Conservation (phyloP, 2,888 invertebrate genomes). For the Tridacna crocea region DNA sequence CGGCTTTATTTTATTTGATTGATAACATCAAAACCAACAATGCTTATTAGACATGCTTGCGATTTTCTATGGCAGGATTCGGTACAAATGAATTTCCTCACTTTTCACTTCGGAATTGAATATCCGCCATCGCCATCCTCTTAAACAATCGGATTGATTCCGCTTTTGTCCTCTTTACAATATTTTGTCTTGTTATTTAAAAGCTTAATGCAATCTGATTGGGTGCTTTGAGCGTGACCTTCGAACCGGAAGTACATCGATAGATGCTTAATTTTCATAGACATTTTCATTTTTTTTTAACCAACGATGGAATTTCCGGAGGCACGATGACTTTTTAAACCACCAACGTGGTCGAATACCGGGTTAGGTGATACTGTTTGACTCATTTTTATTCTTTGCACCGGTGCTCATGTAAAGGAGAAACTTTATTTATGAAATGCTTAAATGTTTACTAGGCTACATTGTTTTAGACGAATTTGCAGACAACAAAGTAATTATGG, state of each 20-base stretch:
- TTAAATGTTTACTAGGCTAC: too few species aligned
- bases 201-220: constrained; percentile 38
- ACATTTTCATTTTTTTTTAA: constrained; percentile 32
- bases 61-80: constrained; percentile 29
- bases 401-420: neutral
- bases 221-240: constrained; percentile 43
- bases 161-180: constrained; percentile 46
- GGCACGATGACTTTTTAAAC: constrained; percentile 26
- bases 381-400: neutral
- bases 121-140: constrained; percentile 33
- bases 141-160: constrained; percentile 35
- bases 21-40: constrained; percentile 40
- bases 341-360: constrained; percentile 12
- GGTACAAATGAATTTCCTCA: constrained; percentile 31
- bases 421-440: neutral
- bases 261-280: constrained; percentile 38
- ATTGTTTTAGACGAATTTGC: too few species aligned
- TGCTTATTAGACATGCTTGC: constrained; percentile 41
- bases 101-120: constrained; percentile 41
- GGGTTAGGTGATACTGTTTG: neutral
- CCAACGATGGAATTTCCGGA: constrained; percentile 45
- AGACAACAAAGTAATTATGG: too few species aligned
- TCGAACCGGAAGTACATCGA: constrained; percentile 47
- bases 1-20: constrained; percentile 24
- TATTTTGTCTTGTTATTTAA: constrained; percentile 45